phyloP scores from a whole-genome alignment of 2,797 vertebrate species.

The Poecilia picta region DNA sequence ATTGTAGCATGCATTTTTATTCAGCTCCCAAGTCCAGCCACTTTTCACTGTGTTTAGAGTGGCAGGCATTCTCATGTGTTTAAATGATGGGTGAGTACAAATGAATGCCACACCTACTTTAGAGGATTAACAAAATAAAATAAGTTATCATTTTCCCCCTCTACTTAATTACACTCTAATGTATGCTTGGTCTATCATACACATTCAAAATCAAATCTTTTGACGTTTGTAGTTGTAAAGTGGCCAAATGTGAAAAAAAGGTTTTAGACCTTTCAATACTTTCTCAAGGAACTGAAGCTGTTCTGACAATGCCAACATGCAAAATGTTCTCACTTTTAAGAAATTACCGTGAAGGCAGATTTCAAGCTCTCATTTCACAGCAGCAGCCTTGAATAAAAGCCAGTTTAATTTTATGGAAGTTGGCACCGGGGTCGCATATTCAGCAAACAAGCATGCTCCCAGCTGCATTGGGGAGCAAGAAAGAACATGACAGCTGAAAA shows the following conservation, averaged over 20 bases:
- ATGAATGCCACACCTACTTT: not conserved
- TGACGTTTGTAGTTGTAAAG: not conserved
- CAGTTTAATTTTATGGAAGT: conserved; percentile 1
- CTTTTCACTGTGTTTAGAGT: not conserved
- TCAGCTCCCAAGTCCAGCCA: not conserved
- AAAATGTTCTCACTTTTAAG: not conserved
- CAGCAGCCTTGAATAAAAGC: not conserved
- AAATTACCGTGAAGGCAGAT: not conserved
- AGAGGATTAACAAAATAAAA: not conserved
- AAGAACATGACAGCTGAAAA: conserved; percentile 4
- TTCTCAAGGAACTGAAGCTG: not conserved
- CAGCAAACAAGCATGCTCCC: conserved; percentile 4
- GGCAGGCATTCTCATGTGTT: too few relatives aligned
- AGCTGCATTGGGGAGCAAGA: not conserved
- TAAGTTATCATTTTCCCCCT: not conserved
- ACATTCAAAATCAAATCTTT: not conserved
- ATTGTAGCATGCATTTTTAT: not conserved
- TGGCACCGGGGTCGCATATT: not conserved
- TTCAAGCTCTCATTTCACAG: not conserved
- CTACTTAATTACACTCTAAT: not conserved
- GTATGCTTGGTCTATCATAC: not conserved
- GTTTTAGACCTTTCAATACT: not conserved
- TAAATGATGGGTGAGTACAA: not conserved
- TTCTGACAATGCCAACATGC: not conserved
- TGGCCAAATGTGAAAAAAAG: not conserved